phyloP scores from a whole-genome alignment of 2,113 vertebrate genomes.

The Albula glossodonta region DNA sequence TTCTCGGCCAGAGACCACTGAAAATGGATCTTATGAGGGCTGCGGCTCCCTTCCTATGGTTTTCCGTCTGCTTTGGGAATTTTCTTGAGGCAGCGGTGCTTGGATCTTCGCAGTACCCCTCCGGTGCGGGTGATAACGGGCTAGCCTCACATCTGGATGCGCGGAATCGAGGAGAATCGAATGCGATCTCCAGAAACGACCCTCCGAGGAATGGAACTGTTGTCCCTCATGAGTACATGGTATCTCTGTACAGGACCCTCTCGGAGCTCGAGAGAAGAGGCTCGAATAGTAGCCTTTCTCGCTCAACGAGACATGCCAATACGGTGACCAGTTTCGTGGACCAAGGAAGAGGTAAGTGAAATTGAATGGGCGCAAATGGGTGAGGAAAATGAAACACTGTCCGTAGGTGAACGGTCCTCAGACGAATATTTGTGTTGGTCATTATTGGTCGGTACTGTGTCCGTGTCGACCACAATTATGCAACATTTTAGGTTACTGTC shows the following conservation, averaged over 20 bases:
- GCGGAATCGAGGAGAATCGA: conserved; percentile 35
- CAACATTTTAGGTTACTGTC: not conserved
- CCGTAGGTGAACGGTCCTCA: not conserved
- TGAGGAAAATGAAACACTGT: not conserved
- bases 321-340: conserved; percentile 83
- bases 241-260: conserved; percentile 76
- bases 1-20: conserved; percentile 55
- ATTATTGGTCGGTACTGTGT: not conserved
- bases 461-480: not conserved
- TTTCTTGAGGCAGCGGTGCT: conserved; percentile 45
- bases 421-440: not conserved
- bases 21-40: conserved; percentile 72
- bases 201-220: conserved; percentile 62
- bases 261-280: conserved; percentile 56
- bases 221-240: conserved; percentile 80
- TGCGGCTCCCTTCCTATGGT: conserved; percentile 55
- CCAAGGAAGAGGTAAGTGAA: conserved; percentile 63
- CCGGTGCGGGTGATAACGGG: conserved; percentile 44
- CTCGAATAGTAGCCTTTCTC: conserved; percentile 39
- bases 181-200: conserved; percentile 29
- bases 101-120: conserved; percentile 41
- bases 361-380: not conserved
- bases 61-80: conserved; percentile 50
- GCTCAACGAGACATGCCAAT: conserved; percentile 61
- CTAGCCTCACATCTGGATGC: conserved; percentile 66